Percentiles rank a stretch among this genome's conserved stretches.
Evolutionary conservation across 2,797 vertebrate species (phyloP).

Genomic region (Lerista edwardsae): DNA sequence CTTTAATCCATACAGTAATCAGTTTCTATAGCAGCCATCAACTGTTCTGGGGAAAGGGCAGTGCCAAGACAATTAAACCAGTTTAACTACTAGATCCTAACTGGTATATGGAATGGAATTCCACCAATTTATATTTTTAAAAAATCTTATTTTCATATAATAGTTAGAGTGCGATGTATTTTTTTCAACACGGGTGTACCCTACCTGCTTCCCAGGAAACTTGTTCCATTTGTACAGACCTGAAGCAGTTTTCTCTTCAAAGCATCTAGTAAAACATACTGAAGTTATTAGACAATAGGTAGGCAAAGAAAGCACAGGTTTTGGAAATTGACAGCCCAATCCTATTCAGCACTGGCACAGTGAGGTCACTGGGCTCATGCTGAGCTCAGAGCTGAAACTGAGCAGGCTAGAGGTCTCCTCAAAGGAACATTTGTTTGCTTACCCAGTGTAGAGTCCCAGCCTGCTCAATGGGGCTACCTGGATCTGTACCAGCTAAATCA

Average conservation of each 20-base stretch:
- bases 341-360: too few species aligned
- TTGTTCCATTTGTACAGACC: neutral
- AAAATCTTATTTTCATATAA: neutral
- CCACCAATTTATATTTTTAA: neutral
- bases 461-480: too few species aligned
- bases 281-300: too few species aligned
- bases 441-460: too few species aligned
- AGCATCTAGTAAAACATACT: neutral
- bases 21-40: neutral
- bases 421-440: too few species aligned
- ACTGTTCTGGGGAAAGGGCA: neutral
- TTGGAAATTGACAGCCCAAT: too few species aligned
- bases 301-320: neutral
- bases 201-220: neutral
- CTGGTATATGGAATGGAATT: neutral
- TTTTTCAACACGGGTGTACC: neutral
- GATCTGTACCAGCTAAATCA: too few species aligned
- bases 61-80: neutral
- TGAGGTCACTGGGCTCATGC: too few species aligned
- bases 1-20: neutral
- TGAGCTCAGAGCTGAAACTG: too few species aligned
- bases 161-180: neutral
- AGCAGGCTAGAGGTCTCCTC: too few species aligned
- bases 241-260: too few species aligned
- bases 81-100: neutral